These are phyloP conservation scores for Argyresthia albistria DNA, from an alignment of 2,888 invertebrate species.

Conservation along the genomic window DNA sequence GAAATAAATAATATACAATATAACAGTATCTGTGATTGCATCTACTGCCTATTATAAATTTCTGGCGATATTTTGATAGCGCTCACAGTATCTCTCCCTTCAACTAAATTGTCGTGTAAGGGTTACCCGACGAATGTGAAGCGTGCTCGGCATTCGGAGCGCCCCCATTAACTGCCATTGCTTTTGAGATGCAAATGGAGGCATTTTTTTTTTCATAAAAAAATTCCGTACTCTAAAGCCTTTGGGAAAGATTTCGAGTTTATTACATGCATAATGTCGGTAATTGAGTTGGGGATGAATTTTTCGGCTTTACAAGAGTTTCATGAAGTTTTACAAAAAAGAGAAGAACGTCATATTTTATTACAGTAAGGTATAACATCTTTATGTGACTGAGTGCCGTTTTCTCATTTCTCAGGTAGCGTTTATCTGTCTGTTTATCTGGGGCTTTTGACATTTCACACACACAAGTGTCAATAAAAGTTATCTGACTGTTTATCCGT, in stretches of 20 bases:
- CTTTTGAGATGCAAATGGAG: conserved; percentile 67
- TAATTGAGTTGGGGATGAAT: background rate
- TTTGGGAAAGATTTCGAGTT: background rate
- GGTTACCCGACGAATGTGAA: conserved; percentile 50
- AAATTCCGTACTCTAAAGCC: background rate
- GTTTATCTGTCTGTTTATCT: no score
- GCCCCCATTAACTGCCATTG: conserved; percentile 56
- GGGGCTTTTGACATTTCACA: no score
- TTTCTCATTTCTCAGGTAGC: no score
- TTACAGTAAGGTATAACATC: no score
- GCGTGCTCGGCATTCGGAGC: conserved; percentile 57
- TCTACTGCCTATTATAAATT: no score
- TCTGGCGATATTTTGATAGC: background rate
- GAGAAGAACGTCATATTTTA: no score
- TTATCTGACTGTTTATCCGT: no score
- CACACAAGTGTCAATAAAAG: no score
- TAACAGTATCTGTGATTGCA: no score
- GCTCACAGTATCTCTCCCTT: background rate
- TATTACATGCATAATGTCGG: background rate
- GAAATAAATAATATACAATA: no score
- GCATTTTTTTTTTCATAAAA: conserved; percentile 36
- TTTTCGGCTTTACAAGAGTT: background rate
- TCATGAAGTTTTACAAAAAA: no score
- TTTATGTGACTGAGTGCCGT: no score
- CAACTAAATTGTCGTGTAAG: conserved; percentile 40